phyloP scores from a whole-genome alignment of 2,797 vertebrate genomes.

The Bovichtus diacanthus region DNA sequence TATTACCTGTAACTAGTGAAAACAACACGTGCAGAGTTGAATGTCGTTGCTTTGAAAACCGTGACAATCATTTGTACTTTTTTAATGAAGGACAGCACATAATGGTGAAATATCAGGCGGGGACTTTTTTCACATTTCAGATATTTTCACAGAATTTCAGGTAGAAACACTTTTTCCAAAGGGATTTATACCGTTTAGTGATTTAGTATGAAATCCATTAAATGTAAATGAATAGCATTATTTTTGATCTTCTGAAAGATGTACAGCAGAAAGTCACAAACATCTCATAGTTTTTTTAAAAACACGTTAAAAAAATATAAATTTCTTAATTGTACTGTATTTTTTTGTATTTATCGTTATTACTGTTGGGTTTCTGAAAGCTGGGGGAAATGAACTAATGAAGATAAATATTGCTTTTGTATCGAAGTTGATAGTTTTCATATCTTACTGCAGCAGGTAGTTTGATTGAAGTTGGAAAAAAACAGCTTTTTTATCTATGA shows the following conservation, averaged over 20 bases:
- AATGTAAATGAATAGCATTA: not conserved
- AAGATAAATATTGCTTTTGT: too few relatives aligned
- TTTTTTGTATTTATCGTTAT: too few relatives aligned
- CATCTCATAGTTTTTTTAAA: too few relatives aligned
- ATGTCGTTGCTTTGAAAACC: not conserved
- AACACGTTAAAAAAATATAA: too few relatives aligned
- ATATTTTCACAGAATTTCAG: not conserved
- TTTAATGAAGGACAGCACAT: not conserved
- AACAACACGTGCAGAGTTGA: not conserved
- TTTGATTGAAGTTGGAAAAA: too few relatives aligned
- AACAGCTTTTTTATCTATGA: too few relatives aligned
- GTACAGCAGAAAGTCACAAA: too few relatives aligned
- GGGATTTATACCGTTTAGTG: not conserved
- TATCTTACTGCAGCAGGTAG: too few relatives aligned
- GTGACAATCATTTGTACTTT: not conserved
- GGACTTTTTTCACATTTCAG: not conserved
- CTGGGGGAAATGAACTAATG: too few relatives aligned
- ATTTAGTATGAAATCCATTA: not conserved
- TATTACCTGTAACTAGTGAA: constrained; percentile 58
- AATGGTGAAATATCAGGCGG: not conserved
- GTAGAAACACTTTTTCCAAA: not conserved
- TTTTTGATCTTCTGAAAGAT: not conserved
- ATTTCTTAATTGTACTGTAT: too few relatives aligned
- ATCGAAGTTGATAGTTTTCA: too few relatives aligned
- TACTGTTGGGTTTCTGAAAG: too few relatives aligned